Base-by-base conservation (phyloP, 2,113 vertebrate genomes). In the Tangachromis dhanisi region DNA sequence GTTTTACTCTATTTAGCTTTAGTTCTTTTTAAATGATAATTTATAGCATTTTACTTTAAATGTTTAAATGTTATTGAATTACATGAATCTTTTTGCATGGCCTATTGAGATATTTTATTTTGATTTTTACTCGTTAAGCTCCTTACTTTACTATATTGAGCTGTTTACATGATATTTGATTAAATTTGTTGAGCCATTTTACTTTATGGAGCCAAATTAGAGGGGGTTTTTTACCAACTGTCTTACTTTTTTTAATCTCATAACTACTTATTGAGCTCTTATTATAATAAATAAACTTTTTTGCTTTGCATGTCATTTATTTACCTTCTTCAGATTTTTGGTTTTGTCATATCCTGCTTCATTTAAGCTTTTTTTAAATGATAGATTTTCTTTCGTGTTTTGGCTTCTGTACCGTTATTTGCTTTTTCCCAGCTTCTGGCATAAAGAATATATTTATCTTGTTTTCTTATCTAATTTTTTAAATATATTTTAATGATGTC, bases 191-290 rank as follows among this genome's bases (percentile, higher is more conserved):
- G 21, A 73, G 68, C 40, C 14, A 47, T 76, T 76, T 76, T 47
- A 76, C 68, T 76, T 76, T 47, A 76, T 29, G n/a, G 68, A 47
- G 68, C 42, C 71, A 29, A 47, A 76, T 19, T 76, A 42, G 14
- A 47, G 4, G n/a, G n/a, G n/a, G n/a, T 73, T 45, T 49, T 49
- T 35, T 35, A 31, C 9, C 16, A 76, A 66, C 19, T 66, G 61
- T 31, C 24, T 47, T 76, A 76, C 24, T 5, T 31, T 17, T 17
- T 49, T 49, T 3, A 29, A 11, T 47, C 16, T 76, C 68, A 47
- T 19, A 29, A 68, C 63, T 42, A 14, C 35, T 71, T 71, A 40
- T 14, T 71, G 63, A 42, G n/a, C 33, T 71, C n/a, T 71, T 71
- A 42, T 71, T 71, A 40, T 71, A 71, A 71, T 14, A 71, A 42